Percentiles rank a stretch among this genome's conserved stretches.
Conservation (phyloP, 2,888 invertebrate genomes). For the Drosophila cognata region DNA sequence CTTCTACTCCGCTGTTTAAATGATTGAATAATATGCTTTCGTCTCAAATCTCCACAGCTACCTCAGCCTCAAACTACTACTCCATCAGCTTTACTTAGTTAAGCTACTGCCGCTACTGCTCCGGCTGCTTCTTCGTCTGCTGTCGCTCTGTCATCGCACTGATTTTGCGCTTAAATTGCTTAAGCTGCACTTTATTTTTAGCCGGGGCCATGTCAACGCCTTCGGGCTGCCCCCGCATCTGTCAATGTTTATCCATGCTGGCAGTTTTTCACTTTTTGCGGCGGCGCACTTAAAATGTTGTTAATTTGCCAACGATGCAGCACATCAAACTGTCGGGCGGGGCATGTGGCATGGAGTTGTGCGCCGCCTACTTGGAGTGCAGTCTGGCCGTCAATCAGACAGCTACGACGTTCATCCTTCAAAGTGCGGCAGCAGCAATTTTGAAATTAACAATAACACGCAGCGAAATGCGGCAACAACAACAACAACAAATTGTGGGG, state of each 20-base stretch:
- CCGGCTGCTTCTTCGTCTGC: slow-evolving; percentile 1
- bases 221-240: slow-evolving; percentile 24
- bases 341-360: slow-evolving; percentile 28
- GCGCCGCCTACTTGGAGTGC: slow-evolving; percentile 10
- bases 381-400: slow-evolving; percentile 42
- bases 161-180: slow-evolving; percentile 77
- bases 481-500: slow-evolving; percentile 11
- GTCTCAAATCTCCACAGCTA: slow-evolving; percentile 28
- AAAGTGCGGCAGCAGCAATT: slow-evolving; percentile 41
- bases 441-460: slow-evolving; percentile 77
- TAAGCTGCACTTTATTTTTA: slow-evolving; percentile 76
- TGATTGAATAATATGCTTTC: slow-evolving; percentile 70
- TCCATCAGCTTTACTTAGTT: background rate
- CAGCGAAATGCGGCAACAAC: slow-evolving; percentile 58
- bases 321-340: slow-evolving; percentile 66
- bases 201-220: slow-evolving; percentile 20
- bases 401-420: slow-evolving; percentile 59
- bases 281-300: slow-evolving; percentile 70
- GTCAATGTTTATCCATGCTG: slow-evolving; percentile 67
- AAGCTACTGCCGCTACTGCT: background rate
- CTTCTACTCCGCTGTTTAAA: slow-evolving; percentile 61
- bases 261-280: slow-evolving; percentile 48
- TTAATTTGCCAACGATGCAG: slow-evolving; percentile 72
- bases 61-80: slow-evolving; percentile 27
- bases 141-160: slow-evolving; percentile 30